Evolutionary conservation across 2,797 vertebrate species (phyloP).

Genomic region (Notoglanidium macrostoma): DNA sequence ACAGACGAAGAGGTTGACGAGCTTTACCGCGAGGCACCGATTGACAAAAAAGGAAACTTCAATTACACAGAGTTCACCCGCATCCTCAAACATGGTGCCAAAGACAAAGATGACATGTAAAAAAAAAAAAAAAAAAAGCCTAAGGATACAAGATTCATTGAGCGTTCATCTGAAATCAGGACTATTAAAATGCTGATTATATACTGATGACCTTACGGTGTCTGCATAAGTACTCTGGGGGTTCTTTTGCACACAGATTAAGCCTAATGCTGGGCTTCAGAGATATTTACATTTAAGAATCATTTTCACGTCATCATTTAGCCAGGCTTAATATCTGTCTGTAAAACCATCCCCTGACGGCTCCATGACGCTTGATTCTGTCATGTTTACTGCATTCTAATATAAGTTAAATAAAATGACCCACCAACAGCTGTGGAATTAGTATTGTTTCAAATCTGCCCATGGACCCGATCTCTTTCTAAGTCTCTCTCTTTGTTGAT

Average conservation of each 20-base stretch:
- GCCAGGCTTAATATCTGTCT: background rate
- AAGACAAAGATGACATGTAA: constrained; percentile 81
- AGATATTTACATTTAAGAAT: background rate
- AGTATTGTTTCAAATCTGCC: background rate
- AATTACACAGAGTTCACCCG: constrained; percentile 87
- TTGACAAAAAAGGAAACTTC: constrained; percentile 87
- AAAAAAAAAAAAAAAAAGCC: background rate
- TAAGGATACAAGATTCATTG: background rate
- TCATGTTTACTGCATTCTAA: background rate
- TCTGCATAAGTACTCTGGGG: background rate
- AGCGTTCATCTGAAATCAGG: constrained; percentile 12
- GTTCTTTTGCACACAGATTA: constrained; percentile 4
- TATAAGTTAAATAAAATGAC: background rate
- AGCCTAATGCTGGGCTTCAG: background rate
- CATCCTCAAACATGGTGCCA: constrained; percentile 85
- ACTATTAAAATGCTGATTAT: constrained; percentile 6
- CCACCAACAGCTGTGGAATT: background rate
- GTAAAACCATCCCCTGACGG: background rate
- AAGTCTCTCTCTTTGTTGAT: background rate
- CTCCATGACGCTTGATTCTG: background rate
- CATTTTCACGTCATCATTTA: background rate
- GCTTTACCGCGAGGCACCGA: constrained; percentile 85
- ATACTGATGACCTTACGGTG: background rate
- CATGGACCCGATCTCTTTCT: background rate
- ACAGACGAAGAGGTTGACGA: constrained; percentile 86